Evolutionary conservation across 1,140 invertebrate genomes (phyloP).

Genomic region (Riptortus pedestris): DNA sequence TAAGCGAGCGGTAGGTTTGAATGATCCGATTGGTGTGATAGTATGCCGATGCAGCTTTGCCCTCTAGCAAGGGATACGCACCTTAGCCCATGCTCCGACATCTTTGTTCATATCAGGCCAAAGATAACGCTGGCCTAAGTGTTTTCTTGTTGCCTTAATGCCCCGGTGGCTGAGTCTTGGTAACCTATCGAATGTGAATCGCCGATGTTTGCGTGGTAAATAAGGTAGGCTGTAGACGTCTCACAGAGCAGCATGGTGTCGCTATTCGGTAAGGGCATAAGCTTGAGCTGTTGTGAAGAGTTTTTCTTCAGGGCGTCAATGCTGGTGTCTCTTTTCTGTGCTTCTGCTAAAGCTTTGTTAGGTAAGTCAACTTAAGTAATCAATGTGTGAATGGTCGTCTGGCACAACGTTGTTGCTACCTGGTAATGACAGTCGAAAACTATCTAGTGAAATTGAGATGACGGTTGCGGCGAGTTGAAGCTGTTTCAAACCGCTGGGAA

Average conservation of each 20-base stretch:
- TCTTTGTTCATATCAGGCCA: too few species aligned
- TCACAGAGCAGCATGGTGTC: too few species aligned
- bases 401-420: constrained; percentile 34
- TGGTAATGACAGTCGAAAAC: constrained; percentile 20
- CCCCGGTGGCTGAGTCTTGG: not conserved
- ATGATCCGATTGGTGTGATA: not conserved
- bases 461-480: not conserved
- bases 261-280: too few species aligned
- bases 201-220: not conserved
- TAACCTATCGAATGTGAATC: too few species aligned
- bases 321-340: not conserved
- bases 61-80: too few species aligned
- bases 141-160: too few species aligned
- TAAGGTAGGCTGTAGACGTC: not conserved
- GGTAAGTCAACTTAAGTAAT: constrained; percentile 18
- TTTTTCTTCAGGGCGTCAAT: too few species aligned
- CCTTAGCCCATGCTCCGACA: too few species aligned
- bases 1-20: not conserved
- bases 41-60: not conserved
- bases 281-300: too few species aligned
- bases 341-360: not conserved
- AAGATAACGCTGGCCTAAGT: too few species aligned
- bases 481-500: constrained; percentile 31
- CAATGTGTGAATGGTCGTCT: constrained; percentile 33
- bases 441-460: constrained; percentile 2